These are phyloP conservation scores for Heliconius erato DNA, from an alignment of 2,888 invertebrate genomes.

Conservation along the genomic window DNA sequence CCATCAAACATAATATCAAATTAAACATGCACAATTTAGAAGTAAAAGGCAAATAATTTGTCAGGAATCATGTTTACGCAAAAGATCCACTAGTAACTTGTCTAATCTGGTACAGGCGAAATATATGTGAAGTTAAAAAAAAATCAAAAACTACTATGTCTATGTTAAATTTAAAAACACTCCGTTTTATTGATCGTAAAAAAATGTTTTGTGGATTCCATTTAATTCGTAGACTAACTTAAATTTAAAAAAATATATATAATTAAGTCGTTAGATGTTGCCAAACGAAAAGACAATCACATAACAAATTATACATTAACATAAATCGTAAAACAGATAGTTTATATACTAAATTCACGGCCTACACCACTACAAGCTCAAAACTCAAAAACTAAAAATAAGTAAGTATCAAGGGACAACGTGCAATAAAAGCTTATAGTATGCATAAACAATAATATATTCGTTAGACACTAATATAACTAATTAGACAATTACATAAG, in stretches of 20 bases:
- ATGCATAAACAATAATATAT: background rate
- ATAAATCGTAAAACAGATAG: background rate
- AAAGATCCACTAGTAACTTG: too few species aligned
- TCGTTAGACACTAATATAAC: background rate
- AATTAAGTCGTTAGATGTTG: background rate
- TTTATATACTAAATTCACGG: background rate
- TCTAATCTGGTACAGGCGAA: too few species aligned
- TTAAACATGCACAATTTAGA: background rate
- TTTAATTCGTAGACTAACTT: background rate
- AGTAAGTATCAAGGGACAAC: background rate
- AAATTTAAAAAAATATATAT: background rate
- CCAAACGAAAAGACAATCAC: background rate
- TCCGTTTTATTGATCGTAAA: background rate
- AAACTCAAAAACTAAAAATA: background rate
- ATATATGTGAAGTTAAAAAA: too few species aligned
- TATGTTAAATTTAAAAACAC: too few species aligned
- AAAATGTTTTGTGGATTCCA: background rate
- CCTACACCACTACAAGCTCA: background rate
- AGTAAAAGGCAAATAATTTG: too few species aligned
- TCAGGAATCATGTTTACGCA: too few species aligned
- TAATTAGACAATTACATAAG: background rate
- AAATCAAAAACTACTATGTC: too few species aligned
- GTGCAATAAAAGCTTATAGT: background rate
- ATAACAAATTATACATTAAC: conserved; percentile 6
- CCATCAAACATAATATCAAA: background rate